These are phyloP conservation scores for Cyclargus thomasi DNA, from an alignment of 1,140 invertebrate genomes.

Conservation along the genomic window DNA sequence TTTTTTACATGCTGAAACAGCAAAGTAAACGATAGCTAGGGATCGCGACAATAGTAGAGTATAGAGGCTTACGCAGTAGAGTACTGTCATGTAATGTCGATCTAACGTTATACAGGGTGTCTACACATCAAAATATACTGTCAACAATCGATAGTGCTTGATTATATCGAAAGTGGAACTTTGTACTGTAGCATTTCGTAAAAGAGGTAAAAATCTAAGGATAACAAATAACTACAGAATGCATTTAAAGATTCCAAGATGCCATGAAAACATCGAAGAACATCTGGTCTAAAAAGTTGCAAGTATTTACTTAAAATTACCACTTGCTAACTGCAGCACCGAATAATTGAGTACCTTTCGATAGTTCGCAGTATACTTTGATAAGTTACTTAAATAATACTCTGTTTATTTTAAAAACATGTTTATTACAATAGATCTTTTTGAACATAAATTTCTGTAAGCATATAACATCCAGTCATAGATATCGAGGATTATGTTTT, in stretches of 20 bases:
- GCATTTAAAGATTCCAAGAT: too few relatives aligned
- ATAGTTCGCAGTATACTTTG: constrained; percentile 2
- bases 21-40: constrained; percentile 48
- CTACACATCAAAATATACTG: constrained; percentile 9
- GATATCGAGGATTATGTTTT: constrained; percentile 2
- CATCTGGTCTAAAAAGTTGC: too few relatives aligned
- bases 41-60: constrained; percentile 71
- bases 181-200: too few relatives aligned
- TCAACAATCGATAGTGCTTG: background rate
- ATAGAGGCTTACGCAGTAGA: constrained; percentile 58
- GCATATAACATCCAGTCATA: background rate
- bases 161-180: background rate
- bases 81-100: constrained; percentile 23
- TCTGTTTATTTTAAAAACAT: constrained; percentile 6
- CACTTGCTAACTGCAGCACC: background rate
- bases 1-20: constrained; percentile 17
- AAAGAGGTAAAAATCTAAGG: too few relatives aligned
- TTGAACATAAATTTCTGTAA: constrained; percentile 7
- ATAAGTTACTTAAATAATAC: constrained; percentile 12
- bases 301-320: background rate
- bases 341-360: background rate
- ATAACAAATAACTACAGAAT: too few relatives aligned
- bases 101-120: constrained; percentile 22
- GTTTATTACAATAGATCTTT: constrained; percentile 3
- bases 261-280: too few relatives aligned